Percentiles rank a stretch among this genome's conserved stretches.
Conservation (phyloP, 2,888 invertebrate genomes). For the Athalia circularis region DNA sequence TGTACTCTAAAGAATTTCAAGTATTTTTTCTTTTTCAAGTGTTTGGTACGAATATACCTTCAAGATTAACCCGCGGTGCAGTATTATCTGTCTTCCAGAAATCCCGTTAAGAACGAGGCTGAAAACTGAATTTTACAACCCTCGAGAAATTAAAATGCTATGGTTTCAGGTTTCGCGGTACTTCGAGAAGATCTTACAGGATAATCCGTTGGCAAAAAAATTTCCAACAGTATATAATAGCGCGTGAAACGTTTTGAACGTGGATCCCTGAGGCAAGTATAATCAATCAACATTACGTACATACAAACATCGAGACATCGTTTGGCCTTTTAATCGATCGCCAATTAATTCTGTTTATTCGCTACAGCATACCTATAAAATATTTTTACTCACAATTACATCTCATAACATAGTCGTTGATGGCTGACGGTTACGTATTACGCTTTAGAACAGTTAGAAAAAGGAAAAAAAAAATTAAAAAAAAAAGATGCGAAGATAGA, state of each 20-base stretch:
- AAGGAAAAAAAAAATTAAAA: background rate
- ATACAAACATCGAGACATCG: background rate
- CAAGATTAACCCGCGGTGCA: too few species aligned
- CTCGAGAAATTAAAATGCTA: too few species aligned
- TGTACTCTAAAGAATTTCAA: too few species aligned
- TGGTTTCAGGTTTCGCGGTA: too few species aligned
- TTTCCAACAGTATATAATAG: too few species aligned
- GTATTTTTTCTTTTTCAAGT: too few species aligned
- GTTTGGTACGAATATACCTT: too few species aligned
- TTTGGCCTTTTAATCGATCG: background rate
- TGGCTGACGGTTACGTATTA: too few species aligned
- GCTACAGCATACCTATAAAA: background rate
- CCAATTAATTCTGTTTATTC: background rate
- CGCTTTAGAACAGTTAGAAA: background rate
- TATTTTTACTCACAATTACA: background rate
- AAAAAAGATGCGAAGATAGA: background rate
- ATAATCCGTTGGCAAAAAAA: background rate
- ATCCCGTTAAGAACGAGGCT: too few species aligned
- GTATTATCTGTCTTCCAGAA: too few species aligned
- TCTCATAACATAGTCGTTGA: background rate
- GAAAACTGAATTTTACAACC: too few species aligned
- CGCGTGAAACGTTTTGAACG: too few species aligned
- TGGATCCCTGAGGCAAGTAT: background rate
- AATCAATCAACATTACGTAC: constrained; percentile 1
- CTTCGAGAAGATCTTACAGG: background rate